Evolutionary conservation across 1,140 invertebrate species (phyloP).

Genomic region (Pentalonia nigronervosa): DNA sequence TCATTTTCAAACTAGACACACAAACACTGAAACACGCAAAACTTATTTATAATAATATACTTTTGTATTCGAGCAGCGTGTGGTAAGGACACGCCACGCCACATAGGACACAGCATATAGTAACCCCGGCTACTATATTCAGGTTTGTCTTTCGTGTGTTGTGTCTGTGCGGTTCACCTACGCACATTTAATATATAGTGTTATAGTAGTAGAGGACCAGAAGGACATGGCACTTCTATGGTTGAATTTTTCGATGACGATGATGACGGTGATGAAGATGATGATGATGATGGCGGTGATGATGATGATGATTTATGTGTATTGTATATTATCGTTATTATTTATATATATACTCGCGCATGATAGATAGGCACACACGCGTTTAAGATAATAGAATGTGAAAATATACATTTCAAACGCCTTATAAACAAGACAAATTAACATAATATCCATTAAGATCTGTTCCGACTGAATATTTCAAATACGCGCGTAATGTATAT

Average conservation of each 20-base stretch:
- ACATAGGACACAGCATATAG: neutral
- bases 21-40: neutral
- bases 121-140: neutral
- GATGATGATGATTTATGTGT: constrained; percentile 32
- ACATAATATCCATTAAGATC: constrained; percentile 19
- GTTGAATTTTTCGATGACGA: neutral
- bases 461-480: neutral
- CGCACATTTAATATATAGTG: neutral
- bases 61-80: neutral
- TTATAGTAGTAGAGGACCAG: neutral
- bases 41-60: neutral
- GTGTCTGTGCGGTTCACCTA: neutral
- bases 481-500: neutral
- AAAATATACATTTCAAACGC: neutral
- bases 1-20: neutral
- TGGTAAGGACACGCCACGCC: neutral
- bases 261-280: neutral
- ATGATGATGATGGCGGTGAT: neutral
- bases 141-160: constrained; percentile 7
- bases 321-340: neutral
- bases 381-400: constrained; percentile 13
- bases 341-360: neutral
- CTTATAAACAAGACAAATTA: neutral
- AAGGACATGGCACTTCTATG: neutral
- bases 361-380: neutral